phyloP scores from a whole-genome alignment of 2,113 vertebrate species.

The Peromyscus leucopus region DNA sequence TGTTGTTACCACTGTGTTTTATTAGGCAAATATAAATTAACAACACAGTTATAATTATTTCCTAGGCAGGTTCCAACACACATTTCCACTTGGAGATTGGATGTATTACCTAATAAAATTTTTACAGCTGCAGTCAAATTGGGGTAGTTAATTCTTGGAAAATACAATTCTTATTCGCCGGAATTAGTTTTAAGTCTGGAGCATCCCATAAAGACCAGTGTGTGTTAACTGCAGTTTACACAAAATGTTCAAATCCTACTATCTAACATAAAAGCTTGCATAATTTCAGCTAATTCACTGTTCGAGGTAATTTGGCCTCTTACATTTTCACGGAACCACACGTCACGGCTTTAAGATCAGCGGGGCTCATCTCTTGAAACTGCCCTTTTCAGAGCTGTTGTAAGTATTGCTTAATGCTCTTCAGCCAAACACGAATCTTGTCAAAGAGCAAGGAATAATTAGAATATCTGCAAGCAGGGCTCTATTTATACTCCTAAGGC shows the following conservation, averaged over 20 bases:
- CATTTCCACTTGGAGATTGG: constrained; percentile 97
- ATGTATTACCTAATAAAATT: constrained; percentile 95
- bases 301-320: constrained; percentile 85
- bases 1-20: constrained; percentile 92
- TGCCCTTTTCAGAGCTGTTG: constrained; percentile 80
- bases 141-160: constrained; percentile 86
- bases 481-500: constrained; percentile 51
- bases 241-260: constrained; percentile 76
- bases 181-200: constrained; percentile 87
- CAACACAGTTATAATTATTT: constrained; percentile 94
- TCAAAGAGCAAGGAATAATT: constrained; percentile 72
- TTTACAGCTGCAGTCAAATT: constrained; percentile 92
- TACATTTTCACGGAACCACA: constrained; percentile 81
- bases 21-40: constrained; percentile 99
- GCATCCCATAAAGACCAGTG: constrained; percentile 86
- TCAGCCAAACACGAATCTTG: constrained; percentile 64
- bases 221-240: constrained; percentile 84
- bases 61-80: constrained; percentile 93
- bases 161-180: constrained; percentile 86
- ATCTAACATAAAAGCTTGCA: constrained; percentile 77
- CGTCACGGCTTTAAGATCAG: constrained; percentile 81
- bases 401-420: constrained; percentile 61
- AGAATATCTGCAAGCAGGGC: constrained; percentile 36
- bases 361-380: constrained; percentile 85
- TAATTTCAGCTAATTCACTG: constrained; percentile 84